phyloP scores from a whole-genome alignment of 2,888 invertebrate species.

The Drosophila leonis region DNA sequence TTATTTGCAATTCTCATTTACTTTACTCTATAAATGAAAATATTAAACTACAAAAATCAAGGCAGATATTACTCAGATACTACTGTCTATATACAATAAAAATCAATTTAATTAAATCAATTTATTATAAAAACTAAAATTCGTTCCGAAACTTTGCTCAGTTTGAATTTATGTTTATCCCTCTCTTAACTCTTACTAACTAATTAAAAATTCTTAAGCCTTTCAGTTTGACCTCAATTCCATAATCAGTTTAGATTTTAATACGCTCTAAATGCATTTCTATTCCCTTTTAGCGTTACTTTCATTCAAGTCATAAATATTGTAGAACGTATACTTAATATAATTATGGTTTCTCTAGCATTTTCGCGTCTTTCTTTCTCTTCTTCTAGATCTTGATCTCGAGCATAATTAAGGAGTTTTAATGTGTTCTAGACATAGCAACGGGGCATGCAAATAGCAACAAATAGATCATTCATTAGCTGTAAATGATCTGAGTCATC shows the following conservation, averaged over 20 bases:
- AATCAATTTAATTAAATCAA: neutral
- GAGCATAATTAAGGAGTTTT: constrained; percentile 10
- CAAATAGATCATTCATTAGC: constrained; percentile 14
- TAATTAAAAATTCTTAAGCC: neutral
- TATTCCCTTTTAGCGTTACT: neutral
- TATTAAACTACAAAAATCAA: neutral
- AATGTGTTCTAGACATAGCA: constrained; percentile 3
- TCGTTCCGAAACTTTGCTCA: neutral
- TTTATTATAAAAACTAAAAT: neutral
- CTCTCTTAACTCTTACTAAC: neutral
- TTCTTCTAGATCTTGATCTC: neutral
- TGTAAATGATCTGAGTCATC: constrained; percentile 38
- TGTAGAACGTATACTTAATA: neutral
- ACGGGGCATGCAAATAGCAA: neutral
- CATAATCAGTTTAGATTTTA: neutral
- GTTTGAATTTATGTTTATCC: neutral
- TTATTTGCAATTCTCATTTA: neutral
- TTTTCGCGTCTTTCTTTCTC: neutral
- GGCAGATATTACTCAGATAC: neutral
- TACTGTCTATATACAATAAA: neutral
- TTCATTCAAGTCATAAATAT: constrained; percentile 1
- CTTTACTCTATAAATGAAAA: neutral
- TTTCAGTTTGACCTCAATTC: constrained; percentile 14
- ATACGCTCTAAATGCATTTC: neutral
- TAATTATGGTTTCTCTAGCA: constrained; percentile 5